phyloP scores from a whole-genome alignment of 2,888 invertebrate genomes.

The Macrosiphum euphorbiae region DNA sequence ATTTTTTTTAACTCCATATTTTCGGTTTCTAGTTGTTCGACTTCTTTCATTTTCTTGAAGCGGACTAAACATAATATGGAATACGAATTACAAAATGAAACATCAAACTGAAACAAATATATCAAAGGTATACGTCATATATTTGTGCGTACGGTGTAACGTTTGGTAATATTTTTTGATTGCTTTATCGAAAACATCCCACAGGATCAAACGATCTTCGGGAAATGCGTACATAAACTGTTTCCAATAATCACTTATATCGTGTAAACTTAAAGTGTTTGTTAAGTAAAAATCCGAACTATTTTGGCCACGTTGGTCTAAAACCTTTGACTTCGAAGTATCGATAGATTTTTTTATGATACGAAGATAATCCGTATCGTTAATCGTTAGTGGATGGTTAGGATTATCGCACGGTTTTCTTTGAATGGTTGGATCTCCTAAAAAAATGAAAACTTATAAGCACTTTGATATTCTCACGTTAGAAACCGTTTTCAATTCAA shows the following conservation, averaged over 20 bases:
- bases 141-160: slow-evolving; percentile 73
- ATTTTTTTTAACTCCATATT: slow-evolving; percentile 61
- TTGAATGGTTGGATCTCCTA: neutral
- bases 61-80: slow-evolving; percentile 73
- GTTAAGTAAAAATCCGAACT: slow-evolving; percentile 19
- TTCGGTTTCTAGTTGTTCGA: slow-evolving; percentile 70
- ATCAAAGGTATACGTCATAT: neutral
- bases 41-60: slow-evolving; percentile 77
- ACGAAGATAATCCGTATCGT: slow-evolving; percentile 32
- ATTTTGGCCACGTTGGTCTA: neutral
- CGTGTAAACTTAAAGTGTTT: neutral
- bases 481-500: neutral
- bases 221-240: slow-evolving; percentile 77
- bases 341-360: slow-evolving; percentile 40
- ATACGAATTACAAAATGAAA: neutral
- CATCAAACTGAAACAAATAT: neutral
- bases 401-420: slow-evolving; percentile 10
- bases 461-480: neutral
- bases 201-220: slow-evolving; percentile 77
- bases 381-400: slow-evolving; percentile 31
- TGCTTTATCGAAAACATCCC: slow-evolving; percentile 79
- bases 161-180: slow-evolving; percentile 77
- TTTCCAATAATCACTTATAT: slow-evolving; percentile 75
- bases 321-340: neutral
- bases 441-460: neutral